Evolutionary conservation across 2,797 vertebrate genomes (phyloP).

Genomic region (Halcyon badia): DNA sequence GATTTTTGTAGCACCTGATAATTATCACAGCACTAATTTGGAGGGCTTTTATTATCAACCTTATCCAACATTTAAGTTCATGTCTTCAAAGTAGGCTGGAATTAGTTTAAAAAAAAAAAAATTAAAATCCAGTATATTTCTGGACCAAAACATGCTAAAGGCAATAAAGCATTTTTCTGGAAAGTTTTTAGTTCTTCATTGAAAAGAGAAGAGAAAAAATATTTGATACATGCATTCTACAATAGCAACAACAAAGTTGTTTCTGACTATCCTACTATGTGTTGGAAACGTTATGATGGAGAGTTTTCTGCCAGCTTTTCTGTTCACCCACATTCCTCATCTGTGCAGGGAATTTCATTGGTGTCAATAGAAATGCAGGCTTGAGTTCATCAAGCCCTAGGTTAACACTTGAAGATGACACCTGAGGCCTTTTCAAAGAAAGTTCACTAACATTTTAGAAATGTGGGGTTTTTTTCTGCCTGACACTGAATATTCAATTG

Average conservation of each 20-base stretch:
- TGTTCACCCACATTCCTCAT: background rate
- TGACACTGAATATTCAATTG: background rate
- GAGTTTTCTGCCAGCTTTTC: background rate
- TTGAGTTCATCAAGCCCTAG: background rate
- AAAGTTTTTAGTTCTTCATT: background rate
- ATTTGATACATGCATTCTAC: background rate
- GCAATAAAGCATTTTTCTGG: background rate
- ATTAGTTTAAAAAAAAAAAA: background rate
- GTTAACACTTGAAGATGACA: background rate
- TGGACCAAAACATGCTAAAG: background rate
- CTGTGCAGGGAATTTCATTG: background rate
- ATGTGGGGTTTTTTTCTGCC: background rate
- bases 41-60: background rate
- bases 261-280: background rate
- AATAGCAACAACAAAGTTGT: background rate
- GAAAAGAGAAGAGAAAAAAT: background rate
- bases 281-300: background rate
- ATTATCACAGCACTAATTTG: background rate
- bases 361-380: background rate
- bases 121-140: background rate
- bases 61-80: background rate
- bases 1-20: background rate
- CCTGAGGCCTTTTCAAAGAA: background rate
- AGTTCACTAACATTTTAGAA: background rate
- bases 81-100: background rate